Base-by-base conservation (phyloP, 2,113 vertebrate genomes). In the Gopherus evgoodei region DNA sequence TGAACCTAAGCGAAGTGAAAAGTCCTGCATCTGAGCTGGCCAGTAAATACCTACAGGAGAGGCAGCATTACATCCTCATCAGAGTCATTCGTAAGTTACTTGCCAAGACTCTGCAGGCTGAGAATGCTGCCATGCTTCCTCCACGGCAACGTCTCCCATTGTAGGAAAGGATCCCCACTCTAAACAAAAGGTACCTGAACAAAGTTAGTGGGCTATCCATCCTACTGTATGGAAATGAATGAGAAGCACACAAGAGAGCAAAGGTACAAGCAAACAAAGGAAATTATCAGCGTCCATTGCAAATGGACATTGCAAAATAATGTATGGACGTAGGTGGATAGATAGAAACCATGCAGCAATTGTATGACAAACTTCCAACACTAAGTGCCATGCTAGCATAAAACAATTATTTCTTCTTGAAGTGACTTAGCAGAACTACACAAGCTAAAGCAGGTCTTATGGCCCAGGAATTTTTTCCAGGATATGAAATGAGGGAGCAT, bases 61-160 rank as follows among this genome's bases (percentile, higher is more conserved):
- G 91, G 44, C 78, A 91, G n/a, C 42, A 4, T 52, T 98, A 97
- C 72, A 29, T 97, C 90, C 94, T 98, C 2, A 54, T 97, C 69
- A 96, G 93, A 82, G 81, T 94, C 11, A 65, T 87, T 80, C 38
- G 75, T 97, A 92, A 97, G 97, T 95, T n/a, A 24, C 42, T 78
- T 24, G 44, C 42, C 75, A 78, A 78, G 6, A 8, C 25, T 42
- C 75, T 47, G 75, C 6, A 44, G 9, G 10, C 9, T 38, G n/a
- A n/a, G 24, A 44, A 76, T 44, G 10, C 72, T 44, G 22, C 38
- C 11, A 3, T 44, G 11, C 38, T 44, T 24, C 72, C 21, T 22
- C 22, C 42, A 38, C 12, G 11, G 69, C 69, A 42, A 25, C 1
- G 3, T 75, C 24, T 22, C 21, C 21, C 69, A 11, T 75, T 42